phyloP scores from a whole-genome alignment of 2,113 vertebrate species.

The Sardina pilchardus region DNA sequence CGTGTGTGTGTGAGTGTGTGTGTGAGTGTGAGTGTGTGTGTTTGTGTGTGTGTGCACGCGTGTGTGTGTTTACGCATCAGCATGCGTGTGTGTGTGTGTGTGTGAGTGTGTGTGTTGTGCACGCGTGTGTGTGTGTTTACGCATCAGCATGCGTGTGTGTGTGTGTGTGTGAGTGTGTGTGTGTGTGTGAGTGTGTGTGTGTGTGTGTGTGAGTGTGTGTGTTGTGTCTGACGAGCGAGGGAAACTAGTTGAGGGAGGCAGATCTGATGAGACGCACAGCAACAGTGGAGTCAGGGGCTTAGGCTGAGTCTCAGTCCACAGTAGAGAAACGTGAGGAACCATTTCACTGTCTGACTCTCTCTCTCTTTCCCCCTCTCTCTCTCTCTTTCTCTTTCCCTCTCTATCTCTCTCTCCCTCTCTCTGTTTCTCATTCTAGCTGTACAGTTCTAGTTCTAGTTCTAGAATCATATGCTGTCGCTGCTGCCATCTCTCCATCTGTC shows the following conservation, averaged over 20 bases:
- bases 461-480: background rate
- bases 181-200: constrained; percentile 10
- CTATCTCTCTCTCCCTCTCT: background rate
- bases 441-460: background rate
- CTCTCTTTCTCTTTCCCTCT: background rate
- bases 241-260: constrained; percentile 72
- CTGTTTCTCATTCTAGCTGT: background rate
- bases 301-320: constrained; percentile 67
- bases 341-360: background rate
- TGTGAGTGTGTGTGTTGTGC: background rate
- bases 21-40: constrained; percentile 23
- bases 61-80: background rate
- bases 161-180: constrained; percentile 25
- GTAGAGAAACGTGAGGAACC: constrained; percentile 44
- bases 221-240: constrained; percentile 50
- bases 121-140: constrained; percentile 28
- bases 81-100: constrained; percentile 22
- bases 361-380: background rate
- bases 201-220: constrained; percentile 30
- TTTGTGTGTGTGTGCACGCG: constrained; percentile 25
- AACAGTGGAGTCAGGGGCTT: constrained; percentile 69
- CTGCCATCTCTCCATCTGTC: background rate
- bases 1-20: constrained; percentile 29
- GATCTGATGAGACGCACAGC: constrained; percentile 76
- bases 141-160: background rate